Percentiles rank a stretch among this genome's conserved stretches.
Evolutionary conservation across 2,797 vertebrate genomes (phyloP).

Genomic region (Forpus xanthops): DNA sequence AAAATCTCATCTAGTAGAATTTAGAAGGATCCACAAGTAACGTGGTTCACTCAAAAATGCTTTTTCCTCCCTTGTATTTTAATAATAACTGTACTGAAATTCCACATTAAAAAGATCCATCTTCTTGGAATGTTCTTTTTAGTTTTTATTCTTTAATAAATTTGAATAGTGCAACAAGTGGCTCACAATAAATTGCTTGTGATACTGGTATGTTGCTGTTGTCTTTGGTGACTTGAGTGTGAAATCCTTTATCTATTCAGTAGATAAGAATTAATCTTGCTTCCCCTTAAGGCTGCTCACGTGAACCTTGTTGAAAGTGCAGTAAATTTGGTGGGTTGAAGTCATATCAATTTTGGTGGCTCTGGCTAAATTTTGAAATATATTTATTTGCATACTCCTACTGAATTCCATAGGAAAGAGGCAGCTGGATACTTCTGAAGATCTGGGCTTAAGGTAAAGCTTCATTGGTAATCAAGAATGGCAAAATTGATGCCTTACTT

Average conservation of each 20-base stretch:
- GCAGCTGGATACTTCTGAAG: not conserved
- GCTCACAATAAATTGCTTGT: not conserved
- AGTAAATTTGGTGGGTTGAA: not conserved
- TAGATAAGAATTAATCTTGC: not conserved
- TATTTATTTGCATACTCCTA: not conserved
- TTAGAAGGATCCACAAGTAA: not conserved
- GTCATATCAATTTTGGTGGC: not conserved
- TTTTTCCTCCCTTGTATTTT: not conserved
- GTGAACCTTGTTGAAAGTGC: not conserved
- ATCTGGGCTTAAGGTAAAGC: not conserved
- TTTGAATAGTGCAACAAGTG: not conserved
- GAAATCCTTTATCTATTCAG: not conserved
- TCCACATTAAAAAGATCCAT: not conserved
- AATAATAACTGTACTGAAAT: not conserved
- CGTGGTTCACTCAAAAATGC: not conserved
- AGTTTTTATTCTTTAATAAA: not conserved
- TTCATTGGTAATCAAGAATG: not conserved
- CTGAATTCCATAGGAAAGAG: not conserved
- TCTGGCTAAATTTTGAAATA: not conserved
- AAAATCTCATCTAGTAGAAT: not conserved
- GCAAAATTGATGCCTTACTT: not conserved
- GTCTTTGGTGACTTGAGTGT: not conserved
- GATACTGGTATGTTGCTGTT: not conserved
- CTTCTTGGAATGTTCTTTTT: not conserved
- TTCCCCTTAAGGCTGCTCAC: not conserved